Evolutionary conservation across 2,113 vertebrate genomes (phyloP).

Genomic region (Choloepus hoffmanni): DNA sequence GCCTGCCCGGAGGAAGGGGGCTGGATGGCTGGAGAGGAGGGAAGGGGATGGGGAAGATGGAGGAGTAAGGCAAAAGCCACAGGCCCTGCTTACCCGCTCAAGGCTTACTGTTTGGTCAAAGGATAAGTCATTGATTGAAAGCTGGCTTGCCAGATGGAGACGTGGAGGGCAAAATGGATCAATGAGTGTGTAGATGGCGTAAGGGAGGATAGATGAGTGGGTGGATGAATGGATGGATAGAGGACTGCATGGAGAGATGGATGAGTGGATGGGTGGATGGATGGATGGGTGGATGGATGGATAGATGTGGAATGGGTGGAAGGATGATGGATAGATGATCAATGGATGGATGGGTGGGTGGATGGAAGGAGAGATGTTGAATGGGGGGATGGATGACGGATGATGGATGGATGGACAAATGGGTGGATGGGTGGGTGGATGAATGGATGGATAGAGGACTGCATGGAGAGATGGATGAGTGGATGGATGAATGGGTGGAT

Average conservation of each 20-base stretch:
- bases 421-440: too few relatives aligned
- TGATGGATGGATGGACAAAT: too few relatives aligned
- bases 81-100: neutral
- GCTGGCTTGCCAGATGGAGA: neutral
- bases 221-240: neutral
- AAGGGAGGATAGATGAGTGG: neutral
- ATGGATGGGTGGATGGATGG: neutral
- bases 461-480: fast-evolving
- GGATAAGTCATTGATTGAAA: neutral
- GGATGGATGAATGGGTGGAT: neutral
- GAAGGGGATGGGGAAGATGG: fast-evolving
- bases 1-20: neutral
- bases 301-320: neutral
- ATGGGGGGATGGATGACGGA: too few relatives aligned
- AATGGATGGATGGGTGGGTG: neutral
- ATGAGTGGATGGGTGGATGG: neutral
- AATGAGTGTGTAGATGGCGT: neutral
- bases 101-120: neutral
- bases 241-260: too few relatives aligned
- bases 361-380: neutral
- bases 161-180: neutral
- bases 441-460: fast-evolving
- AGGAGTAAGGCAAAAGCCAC: neutral
- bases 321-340: too few relatives aligned
- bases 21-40: neutral